These are phyloP conservation scores for Chelon auratus DNA, from an alignment of 2,797 vertebrate species.

Conservation along the genomic window DNA sequence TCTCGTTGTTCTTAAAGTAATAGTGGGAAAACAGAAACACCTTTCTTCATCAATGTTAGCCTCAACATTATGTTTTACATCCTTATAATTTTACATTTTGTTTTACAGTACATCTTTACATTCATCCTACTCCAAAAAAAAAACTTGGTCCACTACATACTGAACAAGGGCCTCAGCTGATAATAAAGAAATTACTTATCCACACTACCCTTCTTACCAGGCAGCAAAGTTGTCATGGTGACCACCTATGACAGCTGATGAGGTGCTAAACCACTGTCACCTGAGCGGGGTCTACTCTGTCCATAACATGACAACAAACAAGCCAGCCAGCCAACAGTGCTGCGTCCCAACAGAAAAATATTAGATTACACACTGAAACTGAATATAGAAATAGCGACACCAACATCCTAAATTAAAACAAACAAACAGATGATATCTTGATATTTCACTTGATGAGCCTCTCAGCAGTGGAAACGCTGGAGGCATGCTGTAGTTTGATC, in stretches of 20 bases:
- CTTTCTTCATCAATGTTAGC: not conserved
- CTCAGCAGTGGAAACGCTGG: not conserved
- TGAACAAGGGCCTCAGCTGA: not conserved
- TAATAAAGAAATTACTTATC: not conserved
- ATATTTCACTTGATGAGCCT: not conserved
- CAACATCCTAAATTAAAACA: not conserved
- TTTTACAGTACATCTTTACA: no score
- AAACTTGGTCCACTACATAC: not conserved
- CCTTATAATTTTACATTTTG: no score
- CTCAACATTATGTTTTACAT: not conserved
- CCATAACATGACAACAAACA: not conserved
- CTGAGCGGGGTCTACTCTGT: constrained; percentile 2
- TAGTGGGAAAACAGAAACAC: not conserved
- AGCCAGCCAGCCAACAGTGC: not conserved
- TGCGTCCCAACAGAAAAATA: not conserved
- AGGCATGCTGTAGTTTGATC: not conserved
- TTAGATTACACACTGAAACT: not conserved
- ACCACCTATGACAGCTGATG: not conserved
- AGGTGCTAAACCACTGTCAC: not conserved
- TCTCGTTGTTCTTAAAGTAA: not conserved
- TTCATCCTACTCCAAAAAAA: not conserved
- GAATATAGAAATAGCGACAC: not conserved
- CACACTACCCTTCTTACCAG: not conserved
- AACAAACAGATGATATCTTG: not conserved
- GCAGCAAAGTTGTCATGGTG: constrained; percentile 12